These are phyloP conservation scores for Noctua janthina DNA, from an alignment of 2,888 invertebrate genomes.

Conservation along the genomic window DNA sequence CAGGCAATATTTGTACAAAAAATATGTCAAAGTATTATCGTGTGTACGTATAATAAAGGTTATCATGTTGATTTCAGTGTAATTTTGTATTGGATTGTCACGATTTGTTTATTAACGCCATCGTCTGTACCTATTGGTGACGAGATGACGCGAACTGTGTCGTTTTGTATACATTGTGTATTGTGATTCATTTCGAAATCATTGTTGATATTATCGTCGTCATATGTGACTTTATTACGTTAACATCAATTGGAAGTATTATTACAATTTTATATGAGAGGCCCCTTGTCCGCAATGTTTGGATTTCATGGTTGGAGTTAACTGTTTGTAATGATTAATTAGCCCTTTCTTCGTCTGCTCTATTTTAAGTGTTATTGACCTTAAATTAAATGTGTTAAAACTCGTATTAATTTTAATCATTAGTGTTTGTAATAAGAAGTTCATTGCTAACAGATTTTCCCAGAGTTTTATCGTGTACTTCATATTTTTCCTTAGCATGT, in stretches of 20 bases:
- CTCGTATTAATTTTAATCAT: conserved; percentile 12
- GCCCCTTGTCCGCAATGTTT: not conserved
- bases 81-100: conserved; percentile 68
- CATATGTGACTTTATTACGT: conserved; percentile 22
- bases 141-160: conserved; percentile 42
- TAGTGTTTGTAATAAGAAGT: conserved; percentile 8
- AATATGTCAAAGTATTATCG: conserved; percentile 51
- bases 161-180: conserved; percentile 39
- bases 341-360: not conserved
- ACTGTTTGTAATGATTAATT: not conserved
- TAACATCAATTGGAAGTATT: conserved; percentile 28
- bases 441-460: conserved; percentile 19
- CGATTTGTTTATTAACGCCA: conserved; percentile 65
- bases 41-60: conserved; percentile 54
- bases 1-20: conserved; percentile 45
- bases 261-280: not conserved
- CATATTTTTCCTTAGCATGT: conserved; percentile 17
- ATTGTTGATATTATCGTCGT: conserved; percentile 37
- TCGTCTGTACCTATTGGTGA: conserved; percentile 27
- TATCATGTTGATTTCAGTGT: conserved; percentile 62
- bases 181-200: conserved; percentile 49
- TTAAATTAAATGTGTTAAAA: conserved; percentile 6
- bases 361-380: conserved; percentile 9
- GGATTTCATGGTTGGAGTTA: not conserved
- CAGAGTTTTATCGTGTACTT: not conserved